Conservation (phyloP, 2,797 vertebrate genomes). For the Percopsis omiscomaycus region DNA sequence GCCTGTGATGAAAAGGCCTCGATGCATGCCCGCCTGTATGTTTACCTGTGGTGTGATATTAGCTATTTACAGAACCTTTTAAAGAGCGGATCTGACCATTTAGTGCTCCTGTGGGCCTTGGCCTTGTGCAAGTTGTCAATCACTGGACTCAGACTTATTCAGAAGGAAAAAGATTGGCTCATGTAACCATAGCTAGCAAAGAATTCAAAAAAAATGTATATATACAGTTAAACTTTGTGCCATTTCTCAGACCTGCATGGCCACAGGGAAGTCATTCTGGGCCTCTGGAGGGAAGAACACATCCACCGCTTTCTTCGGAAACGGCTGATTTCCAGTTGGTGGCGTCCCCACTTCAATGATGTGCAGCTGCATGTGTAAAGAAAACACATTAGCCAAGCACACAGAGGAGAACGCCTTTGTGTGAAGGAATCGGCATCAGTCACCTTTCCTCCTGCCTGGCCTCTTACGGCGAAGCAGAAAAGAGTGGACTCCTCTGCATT, state of each 20-base stretch:
- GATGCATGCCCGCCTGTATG: too few species aligned
- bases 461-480: slow-evolving; percentile 97
- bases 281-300: slow-evolving; percentile 99
- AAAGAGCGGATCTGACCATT: too few species aligned
- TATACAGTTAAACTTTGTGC: background rate
- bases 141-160: too few species aligned
- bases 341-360: slow-evolving; percentile 98
- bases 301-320: slow-evolving; percentile 98
- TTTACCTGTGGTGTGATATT: too few species aligned
- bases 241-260: slow-evolving; percentile 88
- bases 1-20: too few species aligned
- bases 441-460: slow-evolving; percentile 98
- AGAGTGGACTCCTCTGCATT: slow-evolving; percentile 95
- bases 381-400: slow-evolving; percentile 4
- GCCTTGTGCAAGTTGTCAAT: too few species aligned
- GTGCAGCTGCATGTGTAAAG: slow-evolving; percentile 81
- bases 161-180: too few species aligned
- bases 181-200: background rate
- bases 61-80: too few species aligned
- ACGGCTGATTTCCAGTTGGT: slow-evolving; percentile 94
- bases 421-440: slow-evolving; percentile 22
- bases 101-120: too few species aligned
- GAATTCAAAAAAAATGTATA: background rate
- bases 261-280: slow-evolving; percentile 97
- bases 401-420: background rate